Conservation (phyloP, 2,888 invertebrate species). For the Trichogramma evanescens region DNA sequence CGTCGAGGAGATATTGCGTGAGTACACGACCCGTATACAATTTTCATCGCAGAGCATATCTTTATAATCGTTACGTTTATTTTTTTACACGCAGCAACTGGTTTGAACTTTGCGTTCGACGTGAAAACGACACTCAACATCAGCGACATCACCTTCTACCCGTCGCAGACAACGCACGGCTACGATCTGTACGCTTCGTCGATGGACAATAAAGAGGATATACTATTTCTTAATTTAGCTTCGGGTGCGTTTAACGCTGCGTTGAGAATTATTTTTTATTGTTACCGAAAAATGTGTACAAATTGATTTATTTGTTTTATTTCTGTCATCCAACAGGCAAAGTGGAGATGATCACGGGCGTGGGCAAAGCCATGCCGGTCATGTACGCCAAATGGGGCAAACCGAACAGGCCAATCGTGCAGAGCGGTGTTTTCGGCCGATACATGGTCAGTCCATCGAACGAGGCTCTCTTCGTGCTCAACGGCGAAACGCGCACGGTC, state of each 20-base stretch:
- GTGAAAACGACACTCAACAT: constrained; percentile 68
- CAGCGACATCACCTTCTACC: constrained; percentile 66
- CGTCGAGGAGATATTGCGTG: constrained; percentile 60
- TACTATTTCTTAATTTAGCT: constrained; percentile 63
- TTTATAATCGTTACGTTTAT: not conserved
- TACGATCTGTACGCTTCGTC: constrained; percentile 69
- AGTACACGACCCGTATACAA: constrained; percentile 27
- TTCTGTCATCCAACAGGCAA: constrained; percentile 50
- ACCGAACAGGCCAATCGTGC: constrained; percentile 60
- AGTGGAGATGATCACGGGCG: constrained; percentile 70
- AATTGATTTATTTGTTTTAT: not conserved
- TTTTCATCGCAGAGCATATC: not conserved
- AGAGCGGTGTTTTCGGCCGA: constrained; percentile 64
- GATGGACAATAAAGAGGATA: constrained; percentile 64
- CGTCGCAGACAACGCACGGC: constrained; percentile 63
- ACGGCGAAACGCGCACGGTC: constrained; percentile 63
- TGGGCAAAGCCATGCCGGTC: constrained; percentile 56
- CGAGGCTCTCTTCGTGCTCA: constrained; percentile 64
- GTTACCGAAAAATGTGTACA: too few species aligned
- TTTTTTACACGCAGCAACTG: constrained; percentile 50
- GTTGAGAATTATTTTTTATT: too few species aligned
- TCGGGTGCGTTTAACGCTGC: constrained; percentile 49
- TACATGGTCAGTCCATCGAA: constrained; percentile 67
- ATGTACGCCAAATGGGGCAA: constrained; percentile 58
- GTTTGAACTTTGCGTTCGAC: constrained; percentile 64